phyloP scores from a whole-genome alignment of 2,797 vertebrate genomes.

The Neosilurus mollespiculum region DNA sequence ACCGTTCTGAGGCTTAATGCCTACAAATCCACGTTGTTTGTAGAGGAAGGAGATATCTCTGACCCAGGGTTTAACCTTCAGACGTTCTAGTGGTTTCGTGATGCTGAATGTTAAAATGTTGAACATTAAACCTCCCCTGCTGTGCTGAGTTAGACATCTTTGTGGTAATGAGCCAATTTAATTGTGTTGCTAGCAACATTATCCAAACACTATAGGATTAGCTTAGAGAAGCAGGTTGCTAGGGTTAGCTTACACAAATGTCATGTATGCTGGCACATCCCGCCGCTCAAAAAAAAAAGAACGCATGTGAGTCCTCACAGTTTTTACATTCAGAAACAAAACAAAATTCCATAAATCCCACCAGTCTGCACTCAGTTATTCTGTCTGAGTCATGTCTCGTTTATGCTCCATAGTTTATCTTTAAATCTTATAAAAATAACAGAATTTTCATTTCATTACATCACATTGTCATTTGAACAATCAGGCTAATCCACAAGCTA shows the following conservation, averaged over 20 bases:
- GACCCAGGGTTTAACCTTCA: constrained; percentile 30
- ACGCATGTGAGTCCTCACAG: neutral
- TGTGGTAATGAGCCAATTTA: constrained; percentile 15
- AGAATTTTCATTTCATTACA: no score
- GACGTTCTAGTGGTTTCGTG: constrained; percentile 8
- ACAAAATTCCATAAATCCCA: neutral
- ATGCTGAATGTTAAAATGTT: constrained; percentile 7
- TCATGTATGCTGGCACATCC: constrained; percentile 43
- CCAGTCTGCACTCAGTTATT: neutral
- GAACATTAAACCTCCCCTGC: constrained; percentile 17
- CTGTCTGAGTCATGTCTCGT: neutral
- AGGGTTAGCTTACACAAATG: constrained; percentile 34
- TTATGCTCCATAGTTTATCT: neutral
- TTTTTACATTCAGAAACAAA: neutral
- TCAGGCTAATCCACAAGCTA: neutral
- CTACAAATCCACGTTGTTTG: constrained; percentile 24
- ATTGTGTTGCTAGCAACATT: constrained; percentile 32
- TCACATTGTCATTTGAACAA: neutral
- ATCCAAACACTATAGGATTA: constrained; percentile 19
- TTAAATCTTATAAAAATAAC: neutral
- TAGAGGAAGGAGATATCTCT: constrained; percentile 39
- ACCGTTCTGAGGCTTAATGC: constrained; percentile 9
- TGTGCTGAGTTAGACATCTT: constrained; percentile 1
- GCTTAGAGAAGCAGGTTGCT: constrained; percentile 27
- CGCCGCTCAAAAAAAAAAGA: neutral